phyloP scores from a whole-genome alignment of 2,113 vertebrate genomes.

The Platichthys stellatus region DNA sequence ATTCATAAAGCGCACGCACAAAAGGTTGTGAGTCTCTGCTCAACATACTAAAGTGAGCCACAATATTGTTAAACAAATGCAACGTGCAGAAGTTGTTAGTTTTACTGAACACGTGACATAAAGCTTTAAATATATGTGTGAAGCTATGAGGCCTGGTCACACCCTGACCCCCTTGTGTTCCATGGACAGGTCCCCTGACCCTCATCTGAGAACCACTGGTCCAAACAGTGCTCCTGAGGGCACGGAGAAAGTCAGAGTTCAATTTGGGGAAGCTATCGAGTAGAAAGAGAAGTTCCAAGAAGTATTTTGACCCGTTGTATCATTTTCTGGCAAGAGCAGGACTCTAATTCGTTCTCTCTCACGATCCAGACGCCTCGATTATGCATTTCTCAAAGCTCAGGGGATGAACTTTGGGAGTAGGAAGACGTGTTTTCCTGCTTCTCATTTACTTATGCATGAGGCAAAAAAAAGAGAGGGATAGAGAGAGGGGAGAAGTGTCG shows the following conservation, averaged over 20 bases:
- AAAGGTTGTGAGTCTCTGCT: neutral
- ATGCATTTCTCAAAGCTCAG: constrained; percentile 40
- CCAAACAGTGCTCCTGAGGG: no score
- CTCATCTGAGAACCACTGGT: no score
- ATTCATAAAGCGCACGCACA: constrained; percentile 21
- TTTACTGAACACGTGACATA: no score
- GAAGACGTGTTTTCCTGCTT: constrained; percentile 32
- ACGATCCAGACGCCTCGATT: constrained; percentile 39
- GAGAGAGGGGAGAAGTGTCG: constrained; percentile 5
- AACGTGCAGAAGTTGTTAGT: no score
- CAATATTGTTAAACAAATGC: neutral
- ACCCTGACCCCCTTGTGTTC: no score
- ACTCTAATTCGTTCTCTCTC: constrained; percentile 28
- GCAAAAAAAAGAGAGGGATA: neutral
- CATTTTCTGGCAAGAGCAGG: neutral
- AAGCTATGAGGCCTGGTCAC: no score
- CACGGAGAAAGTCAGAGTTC: neutral
- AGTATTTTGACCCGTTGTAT: neutral
- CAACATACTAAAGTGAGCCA: neutral
- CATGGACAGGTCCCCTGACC: no score
- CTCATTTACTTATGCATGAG: constrained; percentile 66
- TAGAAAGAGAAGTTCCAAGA: no score
- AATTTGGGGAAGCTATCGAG: neutral
- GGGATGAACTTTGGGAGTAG: constrained; percentile 42
- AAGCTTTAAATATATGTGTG: no score